Conservation (phyloP, 2,888 invertebrate genomes). For the Volucella inflata region DNA sequence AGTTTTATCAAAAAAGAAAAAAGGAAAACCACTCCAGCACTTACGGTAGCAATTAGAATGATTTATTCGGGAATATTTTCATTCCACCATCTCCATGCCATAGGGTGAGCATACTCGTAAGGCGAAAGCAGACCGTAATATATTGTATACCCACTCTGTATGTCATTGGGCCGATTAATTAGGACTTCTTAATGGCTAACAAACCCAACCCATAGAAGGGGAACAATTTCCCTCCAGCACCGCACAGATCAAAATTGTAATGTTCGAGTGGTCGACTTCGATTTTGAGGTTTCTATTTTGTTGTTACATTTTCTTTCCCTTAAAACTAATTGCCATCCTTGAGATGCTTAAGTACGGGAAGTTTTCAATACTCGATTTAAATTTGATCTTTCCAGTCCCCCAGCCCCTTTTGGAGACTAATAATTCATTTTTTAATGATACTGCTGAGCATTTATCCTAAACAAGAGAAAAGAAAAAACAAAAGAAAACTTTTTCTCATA, state of each 20-base stretch:
- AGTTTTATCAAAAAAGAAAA: not conserved
- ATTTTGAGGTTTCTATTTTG: conserved; percentile 33
- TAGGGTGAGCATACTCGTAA: too few species aligned
- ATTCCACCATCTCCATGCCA: not conserved
- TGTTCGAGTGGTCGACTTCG: conserved; percentile 6
- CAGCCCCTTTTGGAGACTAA: not conserved
- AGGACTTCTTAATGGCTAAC: conserved; percentile 5
- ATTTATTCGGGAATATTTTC: conserved; percentile 51
- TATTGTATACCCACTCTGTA: not conserved
- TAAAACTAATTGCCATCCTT: conserved; percentile 40
- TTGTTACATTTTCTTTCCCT: not conserved
- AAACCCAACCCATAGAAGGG: not conserved
- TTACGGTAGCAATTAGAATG: conserved; percentile 59
- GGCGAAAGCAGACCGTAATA: too few species aligned
- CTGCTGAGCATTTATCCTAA: conserved; percentile 30
- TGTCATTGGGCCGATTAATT: conserved; percentile 34
- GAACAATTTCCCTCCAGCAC: not conserved
- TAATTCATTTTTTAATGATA: conserved; percentile 39
- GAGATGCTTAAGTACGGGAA: not conserved
- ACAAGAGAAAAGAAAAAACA: too few species aligned
- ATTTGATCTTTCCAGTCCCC: too few species aligned
- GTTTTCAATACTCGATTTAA: not conserved
- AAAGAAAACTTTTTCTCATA: conserved; percentile 45
- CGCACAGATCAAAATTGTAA: not conserved
- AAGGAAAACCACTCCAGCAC: conserved; percentile 1